phyloP scores from a whole-genome alignment of 2,888 invertebrate genomes.

The Lithophane leautieri region DNA sequence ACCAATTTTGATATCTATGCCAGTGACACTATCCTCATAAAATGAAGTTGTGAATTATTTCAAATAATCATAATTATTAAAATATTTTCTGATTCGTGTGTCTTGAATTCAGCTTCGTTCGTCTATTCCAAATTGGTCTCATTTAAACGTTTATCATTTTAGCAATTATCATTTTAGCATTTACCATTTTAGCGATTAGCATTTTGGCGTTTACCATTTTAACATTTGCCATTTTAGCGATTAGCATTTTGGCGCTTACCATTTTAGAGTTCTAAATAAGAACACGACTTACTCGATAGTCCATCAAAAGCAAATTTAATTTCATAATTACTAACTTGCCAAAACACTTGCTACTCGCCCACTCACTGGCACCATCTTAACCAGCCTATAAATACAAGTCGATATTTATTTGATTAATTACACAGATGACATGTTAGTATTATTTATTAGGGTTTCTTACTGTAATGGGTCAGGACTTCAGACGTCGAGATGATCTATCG shows the following conservation, averaged over 20 bases:
- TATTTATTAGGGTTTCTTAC: conserved; percentile 58
- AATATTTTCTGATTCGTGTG: not conserved
- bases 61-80: not conserved
- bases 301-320: not conserved
- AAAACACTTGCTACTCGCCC: conserved; percentile 4
- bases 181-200: not conserved
- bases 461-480: conserved; percentile 16
- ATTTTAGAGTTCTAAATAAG: not conserved
- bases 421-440: conserved; percentile 54
- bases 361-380: conserved; percentile 15
- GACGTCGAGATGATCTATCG: conserved; percentile 56
- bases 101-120: not conserved
- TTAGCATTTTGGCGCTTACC: not conserved
- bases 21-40: not conserved
- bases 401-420: conserved; percentile 64
- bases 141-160: not conserved
- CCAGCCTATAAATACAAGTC: conserved; percentile 4
- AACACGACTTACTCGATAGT: not conserved
- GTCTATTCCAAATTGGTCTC: not conserved
- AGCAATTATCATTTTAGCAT: not conserved
- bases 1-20: not conserved
- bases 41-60: not conserved
- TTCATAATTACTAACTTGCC: not conserved
- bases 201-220: not conserved
- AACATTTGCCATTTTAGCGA: not conserved